Evolutionary conservation across 2,113 vertebrate genomes (phyloP).

Genomic region (Fulmarus glacialis): DNA sequence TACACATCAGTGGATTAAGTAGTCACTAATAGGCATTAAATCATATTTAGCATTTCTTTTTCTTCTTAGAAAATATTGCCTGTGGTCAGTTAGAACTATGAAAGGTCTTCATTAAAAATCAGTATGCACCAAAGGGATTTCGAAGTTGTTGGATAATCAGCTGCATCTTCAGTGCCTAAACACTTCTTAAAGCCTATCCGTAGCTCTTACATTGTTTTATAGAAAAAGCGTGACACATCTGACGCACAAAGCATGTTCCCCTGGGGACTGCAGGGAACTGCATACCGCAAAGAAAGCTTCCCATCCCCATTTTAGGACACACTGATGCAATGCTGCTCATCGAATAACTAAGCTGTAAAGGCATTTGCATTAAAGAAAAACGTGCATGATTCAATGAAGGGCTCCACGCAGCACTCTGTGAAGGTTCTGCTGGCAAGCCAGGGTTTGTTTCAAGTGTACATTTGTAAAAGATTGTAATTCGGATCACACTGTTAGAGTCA

Average conservation of each 20-base stretch:
- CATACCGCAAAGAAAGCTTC: neutral
- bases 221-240: neutral
- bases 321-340: neutral
- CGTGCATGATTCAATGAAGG: accelerated
- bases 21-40: neutral
- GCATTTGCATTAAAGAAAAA: neutral
- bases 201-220: neutral
- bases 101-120: neutral
- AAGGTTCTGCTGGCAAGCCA: neutral
- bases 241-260: neutral
- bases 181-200: neutral
- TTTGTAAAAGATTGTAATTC: neutral
- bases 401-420: neutral
- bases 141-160: neutral
- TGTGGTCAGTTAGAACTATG: neutral
- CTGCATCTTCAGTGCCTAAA: neutral
- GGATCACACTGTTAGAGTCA: neutral
- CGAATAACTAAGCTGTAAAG: neutral
- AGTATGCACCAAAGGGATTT: neutral
- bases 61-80: neutral
- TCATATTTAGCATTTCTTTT: neutral
- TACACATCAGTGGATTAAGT: neutral
- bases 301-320: neutral
- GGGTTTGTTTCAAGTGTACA: neutral
- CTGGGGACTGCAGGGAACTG: neutral